Evolutionary conservation across 2,113 vertebrate species (phyloP).

Genomic region (Donacobius atricapilla): DNA sequence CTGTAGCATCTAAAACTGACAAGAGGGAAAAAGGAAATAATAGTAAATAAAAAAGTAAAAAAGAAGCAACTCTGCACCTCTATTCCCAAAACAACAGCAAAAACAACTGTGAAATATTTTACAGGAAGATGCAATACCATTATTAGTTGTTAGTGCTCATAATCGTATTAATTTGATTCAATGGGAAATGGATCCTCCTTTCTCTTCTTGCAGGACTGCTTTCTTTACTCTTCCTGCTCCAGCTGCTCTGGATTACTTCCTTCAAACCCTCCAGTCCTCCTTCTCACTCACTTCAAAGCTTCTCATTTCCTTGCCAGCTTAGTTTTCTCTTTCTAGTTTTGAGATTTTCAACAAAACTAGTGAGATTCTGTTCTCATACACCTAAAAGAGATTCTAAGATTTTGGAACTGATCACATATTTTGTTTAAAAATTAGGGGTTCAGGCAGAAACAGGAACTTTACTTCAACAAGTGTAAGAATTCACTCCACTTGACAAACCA

Average conservation of each 20-base stretch:
- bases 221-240: neutral
- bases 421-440: neutral
- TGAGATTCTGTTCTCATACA: neutral
- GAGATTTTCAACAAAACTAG: neutral
- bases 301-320: neutral
- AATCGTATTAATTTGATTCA: neutral
- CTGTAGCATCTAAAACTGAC: neutral
- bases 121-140: neutral
- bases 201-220: neutral
- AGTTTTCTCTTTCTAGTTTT: neutral
- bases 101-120: neutral
- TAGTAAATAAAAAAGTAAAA: neutral
- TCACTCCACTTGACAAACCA: neutral
- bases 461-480: neutral
- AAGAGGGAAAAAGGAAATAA: neutral
- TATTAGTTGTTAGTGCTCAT: neutral
- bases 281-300: neutral
- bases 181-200: neutral
- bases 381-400: constrained; percentile 19
- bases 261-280: neutral
- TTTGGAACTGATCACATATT: neutral
- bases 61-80: neutral
- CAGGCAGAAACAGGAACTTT: neutral
- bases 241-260: neutral
- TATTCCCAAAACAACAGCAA: neutral